Evolutionary conservation across 2,888 invertebrate genomes (phyloP).

Genomic region (Cataglyphis rosenhaueri): DNA sequence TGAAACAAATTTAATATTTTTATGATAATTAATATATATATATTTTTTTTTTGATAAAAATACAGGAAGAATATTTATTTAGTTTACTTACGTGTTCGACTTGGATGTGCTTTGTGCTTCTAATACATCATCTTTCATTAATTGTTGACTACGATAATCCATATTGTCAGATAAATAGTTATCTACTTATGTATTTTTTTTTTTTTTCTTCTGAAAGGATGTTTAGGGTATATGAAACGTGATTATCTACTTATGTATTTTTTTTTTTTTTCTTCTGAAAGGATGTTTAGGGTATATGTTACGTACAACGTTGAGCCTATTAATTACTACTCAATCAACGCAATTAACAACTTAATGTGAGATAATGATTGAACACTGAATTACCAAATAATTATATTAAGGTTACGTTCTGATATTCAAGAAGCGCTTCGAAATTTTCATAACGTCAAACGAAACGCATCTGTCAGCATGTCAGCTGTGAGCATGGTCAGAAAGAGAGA

Average conservation of each 20-base stretch:
- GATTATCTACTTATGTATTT: background rate
- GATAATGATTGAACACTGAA: background rate
- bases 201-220: background rate
- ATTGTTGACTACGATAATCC: constrained; percentile 76
- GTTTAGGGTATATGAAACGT: background rate
- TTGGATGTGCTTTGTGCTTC: constrained; percentile 65
- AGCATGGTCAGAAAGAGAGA: too few species aligned
- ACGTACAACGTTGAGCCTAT: background rate
- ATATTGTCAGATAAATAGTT: constrained; percentile 59
- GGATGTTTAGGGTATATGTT: background rate
- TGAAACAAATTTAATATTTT: background rate
- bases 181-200: background rate
- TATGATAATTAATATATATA: background rate
- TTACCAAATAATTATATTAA: background rate
- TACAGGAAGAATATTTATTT: background rate
- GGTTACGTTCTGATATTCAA: too few species aligned
- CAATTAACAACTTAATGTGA: background rate
- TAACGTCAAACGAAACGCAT: too few species aligned
- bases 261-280: background rate
- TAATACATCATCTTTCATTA: constrained; percentile 78
- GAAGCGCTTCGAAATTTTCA: too few species aligned
- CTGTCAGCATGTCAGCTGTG: too few species aligned
- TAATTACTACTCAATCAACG: background rate
- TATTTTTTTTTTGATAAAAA: background rate
- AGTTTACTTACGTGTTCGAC: constrained; percentile 40